A percentile compares a stretch with the other conserved stretches of the same genome.
Conservation (phyloP, 2,888 invertebrate species). For the Leptinotarsa rubiginosa region DNA sequence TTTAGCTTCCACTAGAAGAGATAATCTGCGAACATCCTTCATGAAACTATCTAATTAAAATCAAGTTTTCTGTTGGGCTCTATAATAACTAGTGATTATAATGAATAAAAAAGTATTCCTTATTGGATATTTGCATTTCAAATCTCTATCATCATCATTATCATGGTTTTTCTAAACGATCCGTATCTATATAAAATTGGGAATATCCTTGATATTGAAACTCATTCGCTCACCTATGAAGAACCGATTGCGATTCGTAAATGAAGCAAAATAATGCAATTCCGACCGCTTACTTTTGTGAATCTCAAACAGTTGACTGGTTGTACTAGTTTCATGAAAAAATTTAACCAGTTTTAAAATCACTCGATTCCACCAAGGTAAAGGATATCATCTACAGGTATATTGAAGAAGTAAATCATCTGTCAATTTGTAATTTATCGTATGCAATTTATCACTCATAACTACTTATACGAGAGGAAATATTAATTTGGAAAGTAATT, state of each 20-base stretch:
- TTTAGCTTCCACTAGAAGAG: not conserved
- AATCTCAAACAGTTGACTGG: slow-evolving; percentile 41
- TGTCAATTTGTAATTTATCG: too few relatives aligned
- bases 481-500: not conserved
- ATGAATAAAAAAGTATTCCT: not conserved
- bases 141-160: slow-evolving; percentile 15
- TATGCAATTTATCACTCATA: too few relatives aligned
- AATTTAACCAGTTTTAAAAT: slow-evolving; percentile 47
- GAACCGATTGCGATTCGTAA: slow-evolving; percentile 11
- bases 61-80: not conserved
- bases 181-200: not conserved
- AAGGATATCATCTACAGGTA: not conserved
- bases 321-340: slow-evolving; percentile 46
- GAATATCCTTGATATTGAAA: slow-evolving; percentile 6
- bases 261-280: slow-evolving; percentile 30
- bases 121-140: slow-evolving; percentile 4
- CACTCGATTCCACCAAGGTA: slow-evolving; percentile 42
- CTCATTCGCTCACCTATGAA: slow-evolving; percentile 3
- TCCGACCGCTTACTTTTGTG: slow-evolving; percentile 34
- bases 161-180: not conserved
- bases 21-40: not conserved
- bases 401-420: not conserved
- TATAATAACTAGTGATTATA: not conserved
- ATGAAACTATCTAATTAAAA: not conserved
- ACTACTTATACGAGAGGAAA: too few relatives aligned